These are phyloP conservation scores for Chlamydotis undulata DNA, from an alignment of 2,113 vertebrate genomes.

Conservation along the genomic window DNA sequence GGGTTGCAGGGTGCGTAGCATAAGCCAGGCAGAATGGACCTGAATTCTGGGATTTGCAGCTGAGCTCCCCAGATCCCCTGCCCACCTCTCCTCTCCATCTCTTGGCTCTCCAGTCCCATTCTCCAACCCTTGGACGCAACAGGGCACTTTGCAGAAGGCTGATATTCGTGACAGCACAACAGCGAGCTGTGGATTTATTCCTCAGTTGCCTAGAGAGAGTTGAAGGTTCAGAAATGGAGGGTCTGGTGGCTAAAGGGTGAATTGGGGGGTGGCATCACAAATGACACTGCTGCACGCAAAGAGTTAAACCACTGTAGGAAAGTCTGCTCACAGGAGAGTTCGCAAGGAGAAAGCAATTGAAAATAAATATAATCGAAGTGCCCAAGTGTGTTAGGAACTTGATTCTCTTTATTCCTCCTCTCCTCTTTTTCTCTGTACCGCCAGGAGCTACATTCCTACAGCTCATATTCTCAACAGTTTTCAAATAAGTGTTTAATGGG, in stretches of 20 bases:
- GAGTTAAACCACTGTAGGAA: neutral
- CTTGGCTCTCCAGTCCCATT: neutral
- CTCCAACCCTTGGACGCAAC: neutral
- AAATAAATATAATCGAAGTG: neutral
- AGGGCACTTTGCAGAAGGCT: neutral
- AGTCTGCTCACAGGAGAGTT: neutral
- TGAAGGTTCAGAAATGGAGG: neutral
- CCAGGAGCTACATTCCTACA: neutral
- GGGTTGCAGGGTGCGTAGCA: neutral
- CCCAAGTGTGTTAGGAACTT: neutral
- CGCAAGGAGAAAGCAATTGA: neutral
- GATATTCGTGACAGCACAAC: neutral
- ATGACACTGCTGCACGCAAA: neutral
- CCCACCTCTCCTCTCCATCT: neutral
- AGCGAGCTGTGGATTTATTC: neutral
- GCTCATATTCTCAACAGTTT: neutral
- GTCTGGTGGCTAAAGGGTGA: neutral
- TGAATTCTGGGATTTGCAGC: neutral
- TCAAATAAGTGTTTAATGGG: constrained; percentile 45
- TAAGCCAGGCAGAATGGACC: neutral
- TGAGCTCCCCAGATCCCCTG: neutral
- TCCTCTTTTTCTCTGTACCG: neutral
- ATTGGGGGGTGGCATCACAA: neutral
- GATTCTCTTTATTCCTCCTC: neutral
- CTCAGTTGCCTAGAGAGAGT: neutral